Evolutionary conservation across 2,797 vertebrate genomes (phyloP), one percentile per base, ranked within the genome.

Genomic region (Monodelphis domestica): DNA sequence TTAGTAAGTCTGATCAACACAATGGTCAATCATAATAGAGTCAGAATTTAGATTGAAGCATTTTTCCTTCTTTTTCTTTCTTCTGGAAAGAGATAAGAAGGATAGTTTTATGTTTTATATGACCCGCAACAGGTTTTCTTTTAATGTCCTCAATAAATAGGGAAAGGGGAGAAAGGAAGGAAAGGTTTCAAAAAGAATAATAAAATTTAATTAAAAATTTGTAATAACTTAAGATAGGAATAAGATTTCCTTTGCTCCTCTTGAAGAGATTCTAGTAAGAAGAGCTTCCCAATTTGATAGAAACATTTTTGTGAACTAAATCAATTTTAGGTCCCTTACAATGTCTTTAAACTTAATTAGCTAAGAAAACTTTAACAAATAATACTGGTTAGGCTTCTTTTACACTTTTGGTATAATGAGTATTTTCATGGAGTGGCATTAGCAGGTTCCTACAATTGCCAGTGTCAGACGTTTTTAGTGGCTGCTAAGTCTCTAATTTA

Each of bases 221-320:
- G 11, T 57, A 78, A 45, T 78, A 78, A 78, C 78, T 78, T 78
- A 6, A 78, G 11, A 21, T 45, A 15, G 70, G 70, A 78, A 45
- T 45, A 70, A 38, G n/a, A 78, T 78, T 78, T 88, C 33, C 24
- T 51, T 26, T 4, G 29, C 21, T 53, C 87, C 26, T 55, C 54
- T 54, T 92, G 88, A 50, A 59, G 91, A 93, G 59, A 50, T 26
- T 91, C 89, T 89, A 53, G n/a, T 78, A 94, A 55, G 24, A 63
- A 90, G 53, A 90, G 24, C 78, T 78, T 78, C 17, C 21, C 78
- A 78, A 78, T 15, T 78, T 78, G 78, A 84, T 29, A 54, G 55
- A 94, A 88, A 54, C 6, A 50, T 89, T 91, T 93, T 91, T 24
- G n/a, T 95, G 57, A 63, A 88, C 26, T 88, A 94, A 63, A 87